phyloP scores from a whole-genome alignment of 2,797 vertebrate species.

The Lates japonicus region DNA sequence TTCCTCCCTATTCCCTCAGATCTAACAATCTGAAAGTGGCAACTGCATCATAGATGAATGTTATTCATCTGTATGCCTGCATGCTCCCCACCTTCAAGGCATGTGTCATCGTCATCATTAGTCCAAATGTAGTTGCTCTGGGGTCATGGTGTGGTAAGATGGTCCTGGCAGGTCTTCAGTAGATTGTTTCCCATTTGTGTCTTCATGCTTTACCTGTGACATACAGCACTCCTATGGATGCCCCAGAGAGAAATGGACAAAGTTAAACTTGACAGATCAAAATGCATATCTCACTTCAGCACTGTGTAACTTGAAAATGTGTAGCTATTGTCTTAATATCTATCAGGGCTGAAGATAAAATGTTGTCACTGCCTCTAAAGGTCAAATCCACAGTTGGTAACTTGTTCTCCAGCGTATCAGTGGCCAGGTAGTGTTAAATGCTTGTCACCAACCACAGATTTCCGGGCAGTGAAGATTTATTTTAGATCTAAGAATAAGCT shows the following conservation, averaged over 20 bases:
- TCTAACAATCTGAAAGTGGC: constrained; percentile 32
- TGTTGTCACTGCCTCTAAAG: background rate
- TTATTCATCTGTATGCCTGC: constrained; percentile 60
- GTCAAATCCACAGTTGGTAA: background rate
- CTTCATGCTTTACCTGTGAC: constrained; percentile 69
- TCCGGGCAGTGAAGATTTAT: background rate
- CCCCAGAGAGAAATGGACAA: constrained; percentile 92
- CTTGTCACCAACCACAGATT: background rate
- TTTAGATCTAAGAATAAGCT: background rate
- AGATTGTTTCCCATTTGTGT: constrained; percentile 42
- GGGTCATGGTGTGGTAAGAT: constrained; percentile 33
- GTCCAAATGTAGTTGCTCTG: background rate
- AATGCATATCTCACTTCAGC: constrained; percentile 11
- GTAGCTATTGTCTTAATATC: background rate
- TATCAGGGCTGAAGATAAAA: background rate
- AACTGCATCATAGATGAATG: constrained; percentile 39
- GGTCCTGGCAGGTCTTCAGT: constrained; percentile 40
- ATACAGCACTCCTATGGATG: constrained; percentile 68
- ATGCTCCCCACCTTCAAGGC: constrained; percentile 62
- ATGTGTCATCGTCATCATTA: constrained; percentile 59
- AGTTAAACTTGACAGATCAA: constrained; percentile 87
- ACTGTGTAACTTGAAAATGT: background rate
- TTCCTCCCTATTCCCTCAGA: constrained; percentile 34
- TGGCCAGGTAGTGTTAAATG: background rate
- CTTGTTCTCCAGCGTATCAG: background rate